A percentile compares a stretch with the other conserved stretches of the same genome.
Evolutionary conservation across 1,140 invertebrate species (phyloP).

Genomic region (Chlorops oryzae): DNA sequence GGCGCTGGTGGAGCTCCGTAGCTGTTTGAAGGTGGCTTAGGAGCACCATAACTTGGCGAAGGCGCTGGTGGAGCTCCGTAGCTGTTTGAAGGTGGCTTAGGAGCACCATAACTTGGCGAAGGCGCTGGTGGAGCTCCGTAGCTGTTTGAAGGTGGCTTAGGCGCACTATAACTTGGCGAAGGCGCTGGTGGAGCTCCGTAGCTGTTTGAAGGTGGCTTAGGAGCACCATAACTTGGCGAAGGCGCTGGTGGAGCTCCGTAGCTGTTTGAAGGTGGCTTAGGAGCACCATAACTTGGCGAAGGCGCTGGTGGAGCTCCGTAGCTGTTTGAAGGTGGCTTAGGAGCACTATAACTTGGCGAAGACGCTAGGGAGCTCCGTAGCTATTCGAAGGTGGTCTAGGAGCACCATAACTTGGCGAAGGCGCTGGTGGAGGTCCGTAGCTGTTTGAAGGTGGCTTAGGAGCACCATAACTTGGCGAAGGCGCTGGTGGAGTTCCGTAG

Average conservation of each 20-base stretch:
- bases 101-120: too few relatives aligned
- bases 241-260: conserved; percentile 15
- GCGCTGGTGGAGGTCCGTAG: conserved; percentile 47
- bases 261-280: conserved; percentile 15
- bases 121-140: conserved; percentile 15
- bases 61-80: conserved; percentile 41
- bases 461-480: too few relatives aligned
- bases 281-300: conserved; percentile 21
- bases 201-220: conserved; percentile 19
- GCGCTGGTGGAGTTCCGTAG: too few relatives aligned
- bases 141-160: conserved; percentile 13
- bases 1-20: too few relatives aligned
- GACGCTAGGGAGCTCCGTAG: conserved; percentile 23
- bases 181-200: conserved; percentile 12
- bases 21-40: too few relatives aligned
- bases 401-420: conserved; percentile 24
- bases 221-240: conserved; percentile 43
- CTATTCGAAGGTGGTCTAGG: conserved; percentile 1
- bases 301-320: conserved; percentile 47
- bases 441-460: conserved; percentile 27
- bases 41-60: too few relatives aligned
- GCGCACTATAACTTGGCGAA: conserved; percentile 33
- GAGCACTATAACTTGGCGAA: conserved; percentile 42
- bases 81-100: conserved; percentile 23
- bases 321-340: conserved; percentile 18